Conservation (phyloP, 2,888 invertebrate genomes). For the Drosophila meridiana region DNA sequence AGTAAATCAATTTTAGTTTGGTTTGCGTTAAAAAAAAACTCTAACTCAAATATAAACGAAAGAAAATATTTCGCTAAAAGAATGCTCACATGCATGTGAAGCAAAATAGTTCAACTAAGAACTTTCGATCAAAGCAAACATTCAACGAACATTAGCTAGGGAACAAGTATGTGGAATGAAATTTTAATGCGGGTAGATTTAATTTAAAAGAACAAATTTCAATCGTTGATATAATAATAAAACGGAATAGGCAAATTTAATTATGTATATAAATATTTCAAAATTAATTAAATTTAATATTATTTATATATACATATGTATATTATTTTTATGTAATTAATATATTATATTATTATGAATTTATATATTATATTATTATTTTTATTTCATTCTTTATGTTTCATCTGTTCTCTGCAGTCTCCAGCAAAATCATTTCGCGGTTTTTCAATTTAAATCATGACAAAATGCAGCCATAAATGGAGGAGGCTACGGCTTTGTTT, state of each 20-base stretch:
- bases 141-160: neutral
- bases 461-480: conserved; percentile 26
- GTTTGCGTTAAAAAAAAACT: neutral
- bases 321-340: too few relatives aligned
- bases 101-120: neutral
- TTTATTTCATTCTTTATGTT: too few relatives aligned
- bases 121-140: too few relatives aligned
- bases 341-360: too few relatives aligned
- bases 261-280: neutral
- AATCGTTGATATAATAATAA: neutral
- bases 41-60: neutral
- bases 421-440: neutral
- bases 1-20: neutral
- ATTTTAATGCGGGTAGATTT: neutral
- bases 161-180: neutral
- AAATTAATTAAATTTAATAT: neutral
- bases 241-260: too few relatives aligned
- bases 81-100: neutral
- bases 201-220: neutral
- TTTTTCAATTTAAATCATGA: conserved; percentile 18
- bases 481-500: conserved; percentile 16
- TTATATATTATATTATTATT: too few relatives aligned
- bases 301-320: too few relatives aligned
- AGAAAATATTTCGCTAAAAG: neutral
- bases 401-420: neutral